Evolutionary conservation across 2,797 vertebrate genomes (phyloP).

Genomic region (Tapirus indicus): DNA sequence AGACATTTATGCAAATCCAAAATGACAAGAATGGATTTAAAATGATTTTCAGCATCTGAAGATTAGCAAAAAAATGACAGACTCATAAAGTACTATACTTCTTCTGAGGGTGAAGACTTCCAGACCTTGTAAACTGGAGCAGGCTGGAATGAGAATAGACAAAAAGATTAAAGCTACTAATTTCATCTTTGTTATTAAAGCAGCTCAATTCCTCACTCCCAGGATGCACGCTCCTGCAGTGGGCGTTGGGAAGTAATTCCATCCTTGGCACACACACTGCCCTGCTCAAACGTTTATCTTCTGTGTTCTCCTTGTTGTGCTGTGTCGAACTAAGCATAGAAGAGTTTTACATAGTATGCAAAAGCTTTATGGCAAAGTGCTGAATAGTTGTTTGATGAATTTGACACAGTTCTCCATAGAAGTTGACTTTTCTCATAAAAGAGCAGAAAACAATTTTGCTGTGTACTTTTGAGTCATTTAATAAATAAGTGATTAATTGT

Average conservation of each 20-base stretch:
- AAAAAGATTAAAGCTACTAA: conserved; percentile 68
- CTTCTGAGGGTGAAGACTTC: conserved; percentile 64
- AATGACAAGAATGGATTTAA: conserved; percentile 86
- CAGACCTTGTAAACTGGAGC: conserved; percentile 39
- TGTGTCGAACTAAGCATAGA: neutral
- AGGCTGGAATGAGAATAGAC: conserved; percentile 47
- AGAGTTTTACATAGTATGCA: neutral
- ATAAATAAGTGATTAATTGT: neutral
- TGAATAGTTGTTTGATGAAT: neutral
- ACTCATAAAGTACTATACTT: conserved; percentile 52
- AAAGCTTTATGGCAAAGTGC: neutral
- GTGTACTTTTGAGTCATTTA: neutral
- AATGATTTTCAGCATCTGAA: conserved; percentile 81
- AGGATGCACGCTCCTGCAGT: neutral
- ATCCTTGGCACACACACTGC: no score
- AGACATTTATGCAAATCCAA: conserved; percentile 85
- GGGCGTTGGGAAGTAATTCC: neutral
- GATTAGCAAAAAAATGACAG: conserved; percentile 85
- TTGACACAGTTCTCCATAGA: neutral
- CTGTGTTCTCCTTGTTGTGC: neutral
- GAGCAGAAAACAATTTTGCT: neutral
- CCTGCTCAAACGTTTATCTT: neutral
- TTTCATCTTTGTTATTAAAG: conserved; percentile 67
- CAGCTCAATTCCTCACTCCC: neutral
- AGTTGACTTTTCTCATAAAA: conserved; percentile 24